phyloP scores from a whole-genome alignment of 2,888 invertebrate species.

The Chironomus riparius region DNA sequence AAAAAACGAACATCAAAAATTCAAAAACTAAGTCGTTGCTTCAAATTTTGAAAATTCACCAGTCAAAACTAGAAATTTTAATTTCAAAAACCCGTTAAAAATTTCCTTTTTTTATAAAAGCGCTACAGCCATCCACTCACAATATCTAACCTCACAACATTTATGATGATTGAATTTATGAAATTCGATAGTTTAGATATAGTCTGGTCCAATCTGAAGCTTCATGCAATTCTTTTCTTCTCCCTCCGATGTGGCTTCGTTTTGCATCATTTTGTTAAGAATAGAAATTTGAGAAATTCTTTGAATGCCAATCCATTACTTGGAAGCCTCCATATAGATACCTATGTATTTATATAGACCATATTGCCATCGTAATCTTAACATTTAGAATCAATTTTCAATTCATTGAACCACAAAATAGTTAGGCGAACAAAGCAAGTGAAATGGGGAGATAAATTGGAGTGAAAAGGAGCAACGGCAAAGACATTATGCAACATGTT shows the following conservation, averaged over 20 bases:
- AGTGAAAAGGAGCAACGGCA: too few relatives aligned
- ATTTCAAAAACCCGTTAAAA: too few relatives aligned
- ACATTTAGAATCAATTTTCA: constrained; percentile 15
- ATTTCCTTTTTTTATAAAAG: background rate
- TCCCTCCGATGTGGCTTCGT: too few relatives aligned
- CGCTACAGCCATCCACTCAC: background rate
- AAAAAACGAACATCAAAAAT: too few relatives aligned
- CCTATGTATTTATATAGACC: background rate
- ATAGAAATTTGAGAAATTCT: constrained; percentile 7
- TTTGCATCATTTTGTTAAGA: background rate
- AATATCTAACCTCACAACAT: background rate
- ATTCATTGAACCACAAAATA: constrained; percentile 13
- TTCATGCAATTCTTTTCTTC: background rate
- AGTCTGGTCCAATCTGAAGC: background rate
- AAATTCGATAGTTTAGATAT: background rate
- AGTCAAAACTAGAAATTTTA: too few relatives aligned
- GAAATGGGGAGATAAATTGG: background rate
- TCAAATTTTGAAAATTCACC: too few relatives aligned
- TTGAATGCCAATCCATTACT: background rate
- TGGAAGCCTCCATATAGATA: background rate
- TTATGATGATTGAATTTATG: background rate
- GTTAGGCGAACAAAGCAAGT: background rate
- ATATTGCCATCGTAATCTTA: background rate
- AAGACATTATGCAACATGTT: constrained; percentile 12
- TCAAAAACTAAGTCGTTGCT: too few relatives aligned